Conservation (phyloP, 2,113 vertebrate genomes). For the Catharus minimus region DNA sequence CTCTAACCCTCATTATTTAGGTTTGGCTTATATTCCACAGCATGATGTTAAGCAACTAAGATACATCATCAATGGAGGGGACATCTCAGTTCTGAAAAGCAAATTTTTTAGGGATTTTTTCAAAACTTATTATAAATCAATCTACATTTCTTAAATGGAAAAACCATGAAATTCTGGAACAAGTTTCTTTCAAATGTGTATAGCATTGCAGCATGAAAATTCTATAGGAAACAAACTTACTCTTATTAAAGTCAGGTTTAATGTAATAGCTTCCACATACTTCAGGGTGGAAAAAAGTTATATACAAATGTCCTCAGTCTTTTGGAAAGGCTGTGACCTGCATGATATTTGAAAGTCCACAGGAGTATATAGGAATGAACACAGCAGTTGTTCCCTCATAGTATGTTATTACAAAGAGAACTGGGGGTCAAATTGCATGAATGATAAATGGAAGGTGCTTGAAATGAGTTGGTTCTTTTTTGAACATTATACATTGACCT, state of each 20-base stretch:
- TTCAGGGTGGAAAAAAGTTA: constrained; percentile 69
- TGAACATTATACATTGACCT: constrained; percentile 90
- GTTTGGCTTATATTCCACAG: constrained; percentile 35
- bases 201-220: not conserved
- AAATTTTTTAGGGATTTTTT: not conserved
- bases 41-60: constrained; percentile 36
- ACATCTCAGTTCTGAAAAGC: not conserved
- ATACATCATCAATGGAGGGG: not conserved
- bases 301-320: constrained; percentile 74
- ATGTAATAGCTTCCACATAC: constrained; percentile 56
- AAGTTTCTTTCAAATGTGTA: constrained; percentile 5
- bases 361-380: constrained; percentile 81
- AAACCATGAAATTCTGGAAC: not conserved
- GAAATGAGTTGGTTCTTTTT: constrained; percentile 85
- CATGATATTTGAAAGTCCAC: constrained; percentile 81
- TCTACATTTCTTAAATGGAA: not conserved
- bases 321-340: constrained; percentile 79
- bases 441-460: constrained; percentile 91
- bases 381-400: constrained; percentile 87
- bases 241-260: constrained; percentile 63
- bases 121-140: not conserved
- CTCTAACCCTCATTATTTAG: constrained; percentile 12
- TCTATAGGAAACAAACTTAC: constrained; percentile 27
- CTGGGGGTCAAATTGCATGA: constrained; percentile 88
- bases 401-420: constrained; percentile 92